Evolutionary conservation across 2,888 invertebrate species (phyloP).

Genomic region (Sepioteuthis lessoniana): DNA sequence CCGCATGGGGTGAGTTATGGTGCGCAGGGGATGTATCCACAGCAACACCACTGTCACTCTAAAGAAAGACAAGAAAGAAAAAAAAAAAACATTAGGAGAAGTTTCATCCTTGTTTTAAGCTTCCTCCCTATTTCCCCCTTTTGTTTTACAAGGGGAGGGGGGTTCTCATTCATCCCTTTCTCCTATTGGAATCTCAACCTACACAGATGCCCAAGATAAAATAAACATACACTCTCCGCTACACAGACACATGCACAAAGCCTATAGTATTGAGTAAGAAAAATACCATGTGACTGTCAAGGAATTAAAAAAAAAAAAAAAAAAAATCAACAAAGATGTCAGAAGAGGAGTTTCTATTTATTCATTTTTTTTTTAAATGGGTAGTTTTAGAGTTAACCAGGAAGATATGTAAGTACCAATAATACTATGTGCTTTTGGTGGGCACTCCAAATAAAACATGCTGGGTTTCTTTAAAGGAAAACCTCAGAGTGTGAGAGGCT

Average conservation of each 20-base stretch:
- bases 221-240: neutral
- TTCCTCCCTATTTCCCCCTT: constrained; percentile 13
- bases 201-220: neutral
- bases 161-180: neutral
- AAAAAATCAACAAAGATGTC: no score
- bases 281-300: neutral
- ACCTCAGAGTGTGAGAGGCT: neutral
- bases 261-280: neutral
- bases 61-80: constrained; percentile 49
- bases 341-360: neutral
- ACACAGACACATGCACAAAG: neutral
- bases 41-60: constrained; percentile 52
- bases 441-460: neutral
- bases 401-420: neutral
- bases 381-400: neutral
- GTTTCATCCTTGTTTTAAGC: neutral
- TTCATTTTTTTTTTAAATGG: neutral
- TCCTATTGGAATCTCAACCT: neutral
- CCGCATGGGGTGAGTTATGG: constrained; percentile 25
- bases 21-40: constrained; percentile 45
- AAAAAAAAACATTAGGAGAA: neutral
- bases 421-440: constrained; percentile 18
- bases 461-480: neutral
- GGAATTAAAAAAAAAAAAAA: no score
- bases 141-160: neutral